Conservation (phyloP, 2,113 vertebrate genomes). For the Corydoras maculifer region DNA sequence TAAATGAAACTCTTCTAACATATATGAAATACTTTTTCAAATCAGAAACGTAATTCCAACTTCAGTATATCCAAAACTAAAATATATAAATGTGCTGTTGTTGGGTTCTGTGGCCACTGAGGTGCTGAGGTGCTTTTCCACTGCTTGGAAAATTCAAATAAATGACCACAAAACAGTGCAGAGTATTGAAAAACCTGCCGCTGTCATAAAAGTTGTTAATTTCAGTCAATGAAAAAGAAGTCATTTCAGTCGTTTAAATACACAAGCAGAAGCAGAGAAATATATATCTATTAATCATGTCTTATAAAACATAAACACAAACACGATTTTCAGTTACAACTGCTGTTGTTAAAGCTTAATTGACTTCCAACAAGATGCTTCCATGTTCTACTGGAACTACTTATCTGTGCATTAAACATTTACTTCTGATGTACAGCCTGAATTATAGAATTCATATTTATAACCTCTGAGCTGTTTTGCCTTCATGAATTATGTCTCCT, state of each 20-base stretch:
- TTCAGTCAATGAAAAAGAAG: too few relatives aligned
- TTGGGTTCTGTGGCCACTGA: neutral
- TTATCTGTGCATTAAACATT: too few relatives aligned
- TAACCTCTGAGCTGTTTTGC: neutral
- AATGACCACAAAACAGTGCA: neutral
- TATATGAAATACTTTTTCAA: neutral
- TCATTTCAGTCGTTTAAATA: too few relatives aligned
- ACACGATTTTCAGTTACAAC: too few relatives aligned
- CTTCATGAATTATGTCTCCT: neutral
- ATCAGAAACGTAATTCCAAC: neutral
- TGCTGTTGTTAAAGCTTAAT: too few relatives aligned
- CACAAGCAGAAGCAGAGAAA: too few relatives aligned
- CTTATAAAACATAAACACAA: too few relatives aligned
- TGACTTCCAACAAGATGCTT: too few relatives aligned
- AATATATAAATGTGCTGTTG: neutral
- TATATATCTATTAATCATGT: too few relatives aligned
- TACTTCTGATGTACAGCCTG: neutral
- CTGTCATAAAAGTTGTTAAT: neutral
- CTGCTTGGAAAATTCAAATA: constrained; percentile 2
- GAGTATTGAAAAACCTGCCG: neutral
- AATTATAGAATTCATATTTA: neutral
- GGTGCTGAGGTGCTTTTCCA: too few relatives aligned
- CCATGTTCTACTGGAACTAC: too few relatives aligned
- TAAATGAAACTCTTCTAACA: too few relatives aligned
- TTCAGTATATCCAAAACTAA: neutral